Evolutionary conservation across 2,888 invertebrate species (phyloP), one percentile per base, ranked within the genome.

Genomic region (Bellardia bayeri): DNA sequence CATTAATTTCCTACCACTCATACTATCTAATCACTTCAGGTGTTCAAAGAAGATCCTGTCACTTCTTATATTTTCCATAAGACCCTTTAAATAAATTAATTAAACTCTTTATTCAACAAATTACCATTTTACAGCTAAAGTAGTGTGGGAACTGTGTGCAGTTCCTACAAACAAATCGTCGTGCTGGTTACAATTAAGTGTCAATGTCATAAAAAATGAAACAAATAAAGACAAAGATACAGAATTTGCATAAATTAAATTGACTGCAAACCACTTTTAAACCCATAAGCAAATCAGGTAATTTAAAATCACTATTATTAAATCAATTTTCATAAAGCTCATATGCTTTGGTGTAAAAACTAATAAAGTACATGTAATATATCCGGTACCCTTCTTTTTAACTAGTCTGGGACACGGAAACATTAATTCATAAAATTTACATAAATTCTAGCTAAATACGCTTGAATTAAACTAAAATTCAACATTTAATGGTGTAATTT

Each of bases 251-350:
- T 82, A 86, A 63, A 74, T 66, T 82, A 66, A 68, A 33, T 42
- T 61, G 40, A 51, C 66, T 23, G 79, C 51, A 78, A 45, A 78
- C 37, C 45, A 64, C 71, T 56, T 76, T 64, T 30, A 66, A 23
- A 84, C 49, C 58, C 64, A 68, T 45, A 80, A 74, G 68, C 66
- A 85, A 80, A 85, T 85, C 85, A 80, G 37, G 85, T 42, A 80
- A 85, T 85, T 85, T 85, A 80, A 80, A 85, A 85, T 68, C 85
- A 61, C 54, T 54, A 85, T 68, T 54, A 85, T 68, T 23, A 68
- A 80, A 74, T 80, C 54, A 68, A 85, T 80, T 85, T 80, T 75
- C 14, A 61, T 61, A 54, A 33, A 61, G 16, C 23, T 23, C 13
- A 37, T 23, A 33, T 3, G 33, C 23, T 23, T 40, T 42, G 42